These are phyloP conservation scores for Drosophila meridionalis DNA, from an alignment of 2,888 invertebrate species.

Conservation along the genomic window DNA sequence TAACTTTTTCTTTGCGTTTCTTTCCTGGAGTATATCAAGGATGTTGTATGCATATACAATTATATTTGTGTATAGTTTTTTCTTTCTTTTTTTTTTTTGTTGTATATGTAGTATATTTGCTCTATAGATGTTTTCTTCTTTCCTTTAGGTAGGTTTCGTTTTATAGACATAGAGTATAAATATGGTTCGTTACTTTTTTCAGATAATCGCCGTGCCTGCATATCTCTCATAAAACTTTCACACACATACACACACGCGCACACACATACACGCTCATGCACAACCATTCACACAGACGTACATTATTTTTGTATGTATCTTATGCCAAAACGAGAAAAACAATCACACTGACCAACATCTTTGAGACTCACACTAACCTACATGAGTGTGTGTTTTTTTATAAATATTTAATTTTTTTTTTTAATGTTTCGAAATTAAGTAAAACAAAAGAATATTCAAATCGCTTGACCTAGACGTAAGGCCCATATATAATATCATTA, in stretches of 20 bases:
- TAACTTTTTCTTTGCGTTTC: neutral
- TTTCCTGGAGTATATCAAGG: neutral
- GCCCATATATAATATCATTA: slow-evolving; percentile 13
- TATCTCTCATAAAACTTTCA: slow-evolving; percentile 67
- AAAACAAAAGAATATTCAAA: slow-evolving; percentile 18
- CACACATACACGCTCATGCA: slow-evolving; percentile 16
- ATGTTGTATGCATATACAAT: neutral
- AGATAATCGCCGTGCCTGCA: slow-evolving; percentile 76
- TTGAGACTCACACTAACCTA: slow-evolving; percentile 33
- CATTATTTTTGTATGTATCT: slow-evolving; percentile 45
- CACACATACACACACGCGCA: slow-evolving; percentile 17
- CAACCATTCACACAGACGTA: slow-evolving; percentile 18
- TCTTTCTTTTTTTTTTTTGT: neutral
- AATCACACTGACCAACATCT: slow-evolving; percentile 56
- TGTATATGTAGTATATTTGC: neutral
- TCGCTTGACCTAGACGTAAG: slow-evolving; percentile 53
- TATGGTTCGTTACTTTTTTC: slow-evolving; percentile 74
- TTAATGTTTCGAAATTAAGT: slow-evolving; percentile 2
- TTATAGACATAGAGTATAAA: slow-evolving; percentile 54
- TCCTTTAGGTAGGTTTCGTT: slow-evolving; percentile 14
- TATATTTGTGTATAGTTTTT: neutral
- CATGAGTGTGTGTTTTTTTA: slow-evolving; percentile 2
- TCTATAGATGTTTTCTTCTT: too few species aligned
- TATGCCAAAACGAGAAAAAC: slow-evolving; percentile 62
- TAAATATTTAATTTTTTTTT: slow-evolving; percentile 6